phyloP scores from a whole-genome alignment of 2,888 invertebrate species.

The Aelia acuminata region DNA sequence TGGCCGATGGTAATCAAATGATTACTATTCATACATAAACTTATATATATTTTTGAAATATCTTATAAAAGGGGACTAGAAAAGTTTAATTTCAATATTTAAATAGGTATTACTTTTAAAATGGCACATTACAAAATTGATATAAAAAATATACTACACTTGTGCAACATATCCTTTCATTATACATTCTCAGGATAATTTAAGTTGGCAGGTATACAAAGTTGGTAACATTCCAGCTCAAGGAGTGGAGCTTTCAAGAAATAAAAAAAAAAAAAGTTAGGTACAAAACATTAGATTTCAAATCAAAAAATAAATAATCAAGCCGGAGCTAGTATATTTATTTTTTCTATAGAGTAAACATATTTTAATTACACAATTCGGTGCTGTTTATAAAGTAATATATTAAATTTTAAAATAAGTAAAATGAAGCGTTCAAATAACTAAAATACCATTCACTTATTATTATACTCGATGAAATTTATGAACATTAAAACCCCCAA shows the following conservation, averaged over 20 bases:
- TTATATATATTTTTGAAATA: conserved; percentile 3
- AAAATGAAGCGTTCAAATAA: no score
- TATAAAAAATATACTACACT: conserved; percentile 32
- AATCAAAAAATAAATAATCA: background rate
- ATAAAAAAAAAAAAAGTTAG: no score
- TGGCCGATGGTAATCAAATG: background rate
- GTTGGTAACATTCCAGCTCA: background rate
- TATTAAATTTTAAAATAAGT: no score
- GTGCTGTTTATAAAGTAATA: no score
- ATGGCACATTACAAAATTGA: conserved; percentile 1
- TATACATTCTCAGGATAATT: background rate
- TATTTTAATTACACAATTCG: background rate
- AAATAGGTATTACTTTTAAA: conserved; percentile 3
- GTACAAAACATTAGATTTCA: background rate
- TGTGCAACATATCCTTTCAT: conserved; percentile 9
- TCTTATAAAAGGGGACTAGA: conserved; percentile 33
- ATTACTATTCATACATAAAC: background rate
- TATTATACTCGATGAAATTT: no score
- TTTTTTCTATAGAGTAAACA: background rate
- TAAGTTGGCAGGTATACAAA: conserved; percentile 24
- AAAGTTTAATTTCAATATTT: background rate
- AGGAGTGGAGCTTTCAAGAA: background rate
- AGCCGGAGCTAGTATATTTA: background rate
- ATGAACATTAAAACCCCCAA: no score
- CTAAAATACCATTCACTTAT: no score